Evolutionary conservation across 2,888 invertebrate species (phyloP).

Genomic region (Lissonota sp.): DNA sequence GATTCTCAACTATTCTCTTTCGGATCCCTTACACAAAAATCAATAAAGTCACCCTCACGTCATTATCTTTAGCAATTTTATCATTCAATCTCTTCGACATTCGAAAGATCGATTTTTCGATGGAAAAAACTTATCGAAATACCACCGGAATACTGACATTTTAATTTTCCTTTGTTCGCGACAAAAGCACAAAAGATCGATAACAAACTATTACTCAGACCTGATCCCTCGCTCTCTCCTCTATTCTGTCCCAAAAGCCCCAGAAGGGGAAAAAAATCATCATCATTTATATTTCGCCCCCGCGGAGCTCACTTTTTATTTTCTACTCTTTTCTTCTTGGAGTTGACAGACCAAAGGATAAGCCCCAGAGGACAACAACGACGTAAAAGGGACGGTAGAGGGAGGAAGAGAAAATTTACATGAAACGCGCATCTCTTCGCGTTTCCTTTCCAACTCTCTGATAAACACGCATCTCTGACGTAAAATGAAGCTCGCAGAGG

Average conservation of each 20-base stretch:
- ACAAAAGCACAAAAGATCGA: background rate
- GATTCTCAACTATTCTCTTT: slow-evolving; percentile 56
- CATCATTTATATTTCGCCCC: slow-evolving; percentile 37
- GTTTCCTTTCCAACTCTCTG: slow-evolving; percentile 26
- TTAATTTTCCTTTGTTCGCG: background rate
- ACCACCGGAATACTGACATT: background rate
- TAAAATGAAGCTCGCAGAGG: slow-evolving; percentile 53
- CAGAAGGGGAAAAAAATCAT: slow-evolving; percentile 16
- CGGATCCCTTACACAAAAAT: background rate
- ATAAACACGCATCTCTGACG: slow-evolving; percentile 26
- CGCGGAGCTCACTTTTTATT: background rate
- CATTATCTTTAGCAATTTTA: too few relatives aligned
- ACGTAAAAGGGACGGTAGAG: background rate
- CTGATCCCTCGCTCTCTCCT: background rate
- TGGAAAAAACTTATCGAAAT: too few relatives aligned
- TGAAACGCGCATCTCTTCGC: slow-evolving; percentile 50
- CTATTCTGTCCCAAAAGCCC: slow-evolving; percentile 10
- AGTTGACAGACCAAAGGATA: slow-evolving; percentile 54
- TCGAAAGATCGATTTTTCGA: background rate
- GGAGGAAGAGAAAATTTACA: slow-evolving; percentile 28
- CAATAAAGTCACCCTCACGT: too few relatives aligned
- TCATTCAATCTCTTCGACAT: too few relatives aligned
- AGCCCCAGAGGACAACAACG: slow-evolving; percentile 51
- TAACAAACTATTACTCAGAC: background rate
- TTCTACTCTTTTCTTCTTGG: slow-evolving; percentile 5